These are phyloP conservation scores for Holcopasites calliopsidis DNA, from an alignment of 1,140 invertebrate species.

Conservation along the genomic window DNA sequence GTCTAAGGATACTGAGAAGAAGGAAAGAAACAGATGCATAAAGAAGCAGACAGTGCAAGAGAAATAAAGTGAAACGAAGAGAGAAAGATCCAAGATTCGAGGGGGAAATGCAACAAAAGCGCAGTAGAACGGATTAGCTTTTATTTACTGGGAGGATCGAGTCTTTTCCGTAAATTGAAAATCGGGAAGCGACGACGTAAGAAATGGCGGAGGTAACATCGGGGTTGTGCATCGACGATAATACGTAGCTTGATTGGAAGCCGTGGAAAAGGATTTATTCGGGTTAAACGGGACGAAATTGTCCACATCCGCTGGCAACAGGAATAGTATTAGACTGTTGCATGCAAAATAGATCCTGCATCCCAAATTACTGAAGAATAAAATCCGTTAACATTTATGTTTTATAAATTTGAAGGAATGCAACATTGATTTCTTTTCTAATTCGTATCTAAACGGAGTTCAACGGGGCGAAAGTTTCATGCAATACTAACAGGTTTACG, in stretches of 20 bases:
- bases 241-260: too few species aligned
- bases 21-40: background rate
- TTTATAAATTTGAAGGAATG: too few species aligned
- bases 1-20: background rate
- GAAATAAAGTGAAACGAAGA: too few species aligned
- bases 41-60: background rate
- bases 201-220: background rate
- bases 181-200: background rate
- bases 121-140: slow-evolving; percentile 68
- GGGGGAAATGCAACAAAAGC: slow-evolving; percentile 69
- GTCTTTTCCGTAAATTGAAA: slow-evolving; percentile 28
- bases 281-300: background rate
- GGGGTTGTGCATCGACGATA: background rate
- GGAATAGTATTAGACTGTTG: too few species aligned
- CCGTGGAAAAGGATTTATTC: background rate
- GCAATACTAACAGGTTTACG: too few species aligned
- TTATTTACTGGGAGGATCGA: slow-evolving; percentile 47
- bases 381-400: too few species aligned
- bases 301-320: too few species aligned
- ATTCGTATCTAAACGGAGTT: too few species aligned
- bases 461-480: too few species aligned
- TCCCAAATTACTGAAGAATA: too few species aligned
- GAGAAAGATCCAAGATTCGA: slow-evolving; percentile 27
- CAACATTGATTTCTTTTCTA: too few species aligned
- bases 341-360: too few species aligned